phyloP scores from a whole-genome alignment of 2,888 invertebrate genomes.

The Leucophora obtusa region DNA sequence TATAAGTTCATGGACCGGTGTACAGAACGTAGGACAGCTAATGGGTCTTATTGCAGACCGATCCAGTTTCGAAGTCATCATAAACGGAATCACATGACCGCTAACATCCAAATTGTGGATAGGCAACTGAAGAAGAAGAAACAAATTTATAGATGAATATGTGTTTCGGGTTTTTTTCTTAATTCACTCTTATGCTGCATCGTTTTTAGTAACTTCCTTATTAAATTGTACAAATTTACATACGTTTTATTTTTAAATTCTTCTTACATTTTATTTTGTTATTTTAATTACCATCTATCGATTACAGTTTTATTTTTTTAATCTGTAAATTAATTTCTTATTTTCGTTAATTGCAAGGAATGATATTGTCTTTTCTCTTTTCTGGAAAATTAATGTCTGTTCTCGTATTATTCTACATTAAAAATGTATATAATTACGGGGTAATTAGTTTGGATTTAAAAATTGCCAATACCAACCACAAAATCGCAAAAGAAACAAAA shows the following conservation, averaged over 20 bases:
- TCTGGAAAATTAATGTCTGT: slow-evolving; percentile 27
- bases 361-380: not conserved
- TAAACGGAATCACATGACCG: no score
- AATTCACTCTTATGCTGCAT: no score
- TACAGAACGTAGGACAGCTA: no score
- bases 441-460: slow-evolving; percentile 43
- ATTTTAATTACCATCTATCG: not conserved
- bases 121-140: no score
- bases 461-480: slow-evolving; percentile 39
- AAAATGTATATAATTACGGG: slow-evolving; percentile 44
- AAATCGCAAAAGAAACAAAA: not conserved
- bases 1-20: no score
- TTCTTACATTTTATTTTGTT: not conserved
- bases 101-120: no score
- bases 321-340: not conserved
- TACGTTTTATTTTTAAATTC: not conserved
- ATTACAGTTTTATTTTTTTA: not conserved
- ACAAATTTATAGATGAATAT: no score
- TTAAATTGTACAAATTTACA: no score
- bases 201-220: no score
- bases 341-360: not conserved
- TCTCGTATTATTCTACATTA: not conserved
- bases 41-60: no score
- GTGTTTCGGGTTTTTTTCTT: no score
- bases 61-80: no score